phyloP scores from a whole-genome alignment of 2,113 vertebrate species.

The Paralichthys olivaceus region DNA sequence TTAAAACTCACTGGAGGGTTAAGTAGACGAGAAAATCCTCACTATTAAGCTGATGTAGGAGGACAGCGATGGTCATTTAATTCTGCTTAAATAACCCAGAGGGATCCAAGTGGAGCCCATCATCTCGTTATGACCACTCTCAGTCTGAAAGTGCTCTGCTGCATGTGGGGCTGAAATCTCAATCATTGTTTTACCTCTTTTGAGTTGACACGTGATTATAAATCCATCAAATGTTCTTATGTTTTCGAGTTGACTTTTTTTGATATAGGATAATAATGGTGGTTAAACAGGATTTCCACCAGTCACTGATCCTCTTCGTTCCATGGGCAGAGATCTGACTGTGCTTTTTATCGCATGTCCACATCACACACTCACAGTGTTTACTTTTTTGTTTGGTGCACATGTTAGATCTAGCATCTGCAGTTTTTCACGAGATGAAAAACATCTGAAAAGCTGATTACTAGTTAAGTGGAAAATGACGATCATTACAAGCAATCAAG shows the following conservation, averaged over 20 bases:
- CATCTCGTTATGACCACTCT: conserved; percentile 51
- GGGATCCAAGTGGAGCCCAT: conserved; percentile 50
- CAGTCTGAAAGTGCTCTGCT: conserved; percentile 16
- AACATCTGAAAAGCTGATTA: conserved; percentile 71
- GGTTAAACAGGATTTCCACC: neutral
- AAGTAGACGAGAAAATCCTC: conserved; percentile 51
- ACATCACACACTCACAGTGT: neutral
- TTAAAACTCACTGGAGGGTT: conserved; percentile 51
- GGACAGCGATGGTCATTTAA: conserved; percentile 65
- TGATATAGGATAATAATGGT: neutral
- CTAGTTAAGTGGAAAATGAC: conserved; percentile 77
- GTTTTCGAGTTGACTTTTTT: neutral
- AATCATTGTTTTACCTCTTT: neutral
- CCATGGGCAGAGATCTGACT: neutral
- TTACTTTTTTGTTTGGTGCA: conserved; percentile 30
- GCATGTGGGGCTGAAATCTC: conserved; percentile 9
- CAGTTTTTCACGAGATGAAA: conserved; percentile 41
- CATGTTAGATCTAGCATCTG: conserved; percentile 20
- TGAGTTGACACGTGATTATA: neutral
- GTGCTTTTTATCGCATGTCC: neutral
- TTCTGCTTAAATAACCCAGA: conserved; percentile 60
- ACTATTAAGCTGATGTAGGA: conserved; percentile 63
- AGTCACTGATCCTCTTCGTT: neutral
- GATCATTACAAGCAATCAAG: conserved; percentile 76
- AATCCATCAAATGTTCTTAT: neutral